Conservation (phyloP, 1,140 invertebrate species). For the Magallana gigas region DNA sequence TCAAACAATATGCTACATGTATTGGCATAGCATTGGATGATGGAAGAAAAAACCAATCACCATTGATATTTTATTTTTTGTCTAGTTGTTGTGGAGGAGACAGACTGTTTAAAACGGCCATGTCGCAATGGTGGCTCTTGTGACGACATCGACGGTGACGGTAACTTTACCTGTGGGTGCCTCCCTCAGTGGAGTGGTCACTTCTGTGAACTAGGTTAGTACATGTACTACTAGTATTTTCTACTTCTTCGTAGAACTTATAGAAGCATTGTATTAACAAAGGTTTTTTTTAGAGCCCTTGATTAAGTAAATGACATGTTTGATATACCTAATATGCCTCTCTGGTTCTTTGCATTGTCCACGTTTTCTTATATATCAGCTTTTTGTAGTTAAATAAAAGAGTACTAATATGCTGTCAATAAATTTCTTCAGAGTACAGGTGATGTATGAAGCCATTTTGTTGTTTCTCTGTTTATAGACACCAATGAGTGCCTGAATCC, state of each 20-base stretch:
- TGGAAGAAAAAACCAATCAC: too few species aligned
- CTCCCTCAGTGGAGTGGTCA: neutral
- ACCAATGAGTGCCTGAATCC: slow-evolving; percentile 89
- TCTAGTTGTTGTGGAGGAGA: neutral
- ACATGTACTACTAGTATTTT: neutral
- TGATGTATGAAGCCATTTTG: neutral
- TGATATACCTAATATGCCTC: too few species aligned
- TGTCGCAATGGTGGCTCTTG: neutral
- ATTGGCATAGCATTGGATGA: too few species aligned
- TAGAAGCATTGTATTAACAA: too few species aligned
- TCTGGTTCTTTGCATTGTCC: too few species aligned
- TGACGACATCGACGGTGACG: neutral
- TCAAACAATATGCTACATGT: too few species aligned
- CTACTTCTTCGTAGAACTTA: too few species aligned
- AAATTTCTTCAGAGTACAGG: neutral
- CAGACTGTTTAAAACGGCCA: neutral
- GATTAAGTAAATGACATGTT: too few species aligned
- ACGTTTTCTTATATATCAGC: too few species aligned
- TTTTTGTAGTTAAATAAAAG: neutral
- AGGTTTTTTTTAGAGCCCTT: too few species aligned
- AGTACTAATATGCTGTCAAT: neutral
- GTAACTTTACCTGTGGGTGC: slow-evolving; percentile 16
- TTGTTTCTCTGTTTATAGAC: slow-evolving; percentile 69
- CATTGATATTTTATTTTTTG: neutral
- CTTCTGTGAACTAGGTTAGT: slow-evolving; percentile 26